Evolutionary conservation across 1,140 invertebrate genomes (phyloP).

Genomic region (Limonius californicus): DNA sequence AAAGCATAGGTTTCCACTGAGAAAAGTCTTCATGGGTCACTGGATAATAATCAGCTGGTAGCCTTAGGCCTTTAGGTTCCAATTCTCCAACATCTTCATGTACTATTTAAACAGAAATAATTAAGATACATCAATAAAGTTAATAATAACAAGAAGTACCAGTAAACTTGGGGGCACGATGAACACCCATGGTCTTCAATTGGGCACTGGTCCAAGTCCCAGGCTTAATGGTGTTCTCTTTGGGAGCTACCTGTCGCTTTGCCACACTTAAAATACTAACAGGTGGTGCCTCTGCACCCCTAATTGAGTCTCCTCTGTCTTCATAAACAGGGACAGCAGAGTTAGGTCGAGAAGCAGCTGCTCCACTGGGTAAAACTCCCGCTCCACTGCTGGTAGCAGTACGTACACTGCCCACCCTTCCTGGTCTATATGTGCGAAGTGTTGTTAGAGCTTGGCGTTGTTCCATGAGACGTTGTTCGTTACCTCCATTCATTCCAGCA

Average conservation of each 20-base stretch:
- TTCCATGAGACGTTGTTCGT: slow-evolving; percentile 58
- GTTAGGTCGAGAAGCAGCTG: slow-evolving; percentile 15
- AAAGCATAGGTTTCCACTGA: slow-evolving; percentile 53
- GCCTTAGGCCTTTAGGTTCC: slow-evolving; percentile 31
- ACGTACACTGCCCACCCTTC: slow-evolving; percentile 45
- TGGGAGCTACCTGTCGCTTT: slow-evolving; percentile 54
- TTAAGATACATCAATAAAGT: slow-evolving; percentile 39
- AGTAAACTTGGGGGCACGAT: slow-evolving; percentile 43
- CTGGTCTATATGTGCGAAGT: slow-evolving; percentile 56
- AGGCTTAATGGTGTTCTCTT: slow-evolving; percentile 59
- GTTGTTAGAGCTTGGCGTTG: slow-evolving; percentile 69
- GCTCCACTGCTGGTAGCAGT: slow-evolving; percentile 44
- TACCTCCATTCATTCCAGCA: slow-evolving; percentile 57
- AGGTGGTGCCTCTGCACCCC: slow-evolving; percentile 35
- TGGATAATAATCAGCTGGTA: slow-evolving; percentile 49
- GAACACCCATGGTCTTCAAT: slow-evolving; percentile 27
- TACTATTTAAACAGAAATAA: slow-evolving; percentile 49
- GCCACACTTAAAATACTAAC: slow-evolving; percentile 55
- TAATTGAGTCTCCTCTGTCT: slow-evolving; percentile 37
- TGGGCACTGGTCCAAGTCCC: slow-evolving; percentile 58
- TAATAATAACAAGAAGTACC: slow-evolving; percentile 40
- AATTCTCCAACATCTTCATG: slow-evolving; percentile 55
- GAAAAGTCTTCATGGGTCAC: slow-evolving; percentile 55
- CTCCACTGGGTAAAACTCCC: background rate
- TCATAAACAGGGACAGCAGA: slow-evolving; percentile 38